Conservation (phyloP, 2,113 vertebrate genomes). For the Rhinoptilus africanus region DNA sequence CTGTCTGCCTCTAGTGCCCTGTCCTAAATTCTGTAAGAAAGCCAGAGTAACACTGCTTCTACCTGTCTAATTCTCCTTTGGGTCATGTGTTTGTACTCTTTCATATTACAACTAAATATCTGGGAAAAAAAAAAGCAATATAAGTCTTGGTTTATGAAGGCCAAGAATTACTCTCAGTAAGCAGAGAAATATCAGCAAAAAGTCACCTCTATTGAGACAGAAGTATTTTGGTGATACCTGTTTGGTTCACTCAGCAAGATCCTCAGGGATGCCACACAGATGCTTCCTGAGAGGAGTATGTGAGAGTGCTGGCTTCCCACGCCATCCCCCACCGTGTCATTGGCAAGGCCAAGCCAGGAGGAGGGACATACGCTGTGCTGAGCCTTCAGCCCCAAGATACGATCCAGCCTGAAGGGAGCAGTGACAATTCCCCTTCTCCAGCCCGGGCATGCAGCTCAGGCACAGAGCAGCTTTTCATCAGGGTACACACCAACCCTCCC, state of each 20-base stretch:
- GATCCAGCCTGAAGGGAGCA: background rate
- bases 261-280: background rate
- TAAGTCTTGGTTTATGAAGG: background rate
- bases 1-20: background rate
- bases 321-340: background rate
- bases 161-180: background rate
- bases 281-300: background rate
- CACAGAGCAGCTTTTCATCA: background rate
- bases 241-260: background rate
- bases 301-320: background rate
- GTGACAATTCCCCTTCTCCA: background rate
- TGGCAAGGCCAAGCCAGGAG: background rate
- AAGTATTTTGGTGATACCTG: background rate
- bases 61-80: background rate
- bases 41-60: background rate
- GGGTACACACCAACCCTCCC: background rate
- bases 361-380: accelerated
- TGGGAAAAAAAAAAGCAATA: background rate
- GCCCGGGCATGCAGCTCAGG: accelerated
- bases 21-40: background rate
- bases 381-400: background rate
- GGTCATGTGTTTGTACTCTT: background rate
- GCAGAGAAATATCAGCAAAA: background rate
- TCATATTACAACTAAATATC: background rate
- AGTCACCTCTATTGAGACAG: background rate